Evolutionary conservation across 2,888 invertebrate genomes (phyloP).

Genomic region (Frankliniella fusca): DNA sequence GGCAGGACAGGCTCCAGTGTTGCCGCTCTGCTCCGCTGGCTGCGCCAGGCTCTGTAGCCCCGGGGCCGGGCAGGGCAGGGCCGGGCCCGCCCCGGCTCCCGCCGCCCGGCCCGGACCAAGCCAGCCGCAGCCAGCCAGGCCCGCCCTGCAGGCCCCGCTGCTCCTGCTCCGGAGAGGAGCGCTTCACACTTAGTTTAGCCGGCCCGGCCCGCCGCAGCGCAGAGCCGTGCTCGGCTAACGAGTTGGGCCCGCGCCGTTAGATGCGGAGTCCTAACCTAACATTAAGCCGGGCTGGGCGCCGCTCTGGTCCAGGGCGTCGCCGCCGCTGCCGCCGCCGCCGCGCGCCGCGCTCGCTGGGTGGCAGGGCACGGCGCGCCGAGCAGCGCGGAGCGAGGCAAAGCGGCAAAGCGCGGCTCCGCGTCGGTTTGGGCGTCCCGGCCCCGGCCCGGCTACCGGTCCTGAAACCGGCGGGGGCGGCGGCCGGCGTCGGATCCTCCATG

Average conservation of each 20-base stretch:
- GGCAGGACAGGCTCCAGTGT: not conserved
- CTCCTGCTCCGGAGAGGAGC: not conserved
- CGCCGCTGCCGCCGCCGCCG: constrained; percentile 29
- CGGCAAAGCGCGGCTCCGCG: not conserved
- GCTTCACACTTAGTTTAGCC: constrained; percentile 13
- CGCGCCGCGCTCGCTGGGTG: not conserved
- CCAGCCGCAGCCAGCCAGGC: not conserved
- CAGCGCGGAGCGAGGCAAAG: too few species aligned
- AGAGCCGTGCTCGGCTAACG: not conserved
- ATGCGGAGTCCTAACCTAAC: not conserved
- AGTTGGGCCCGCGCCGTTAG: not conserved
- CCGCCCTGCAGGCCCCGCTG: not conserved
- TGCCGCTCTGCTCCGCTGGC: not conserved
- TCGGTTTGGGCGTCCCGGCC: not conserved
- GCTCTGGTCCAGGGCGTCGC: constrained; percentile 37
- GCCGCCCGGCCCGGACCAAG: not conserved
- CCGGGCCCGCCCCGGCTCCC: not conserved
- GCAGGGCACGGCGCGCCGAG: too few species aligned
- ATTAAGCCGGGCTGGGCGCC: constrained; percentile 31
- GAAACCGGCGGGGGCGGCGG: too few species aligned
- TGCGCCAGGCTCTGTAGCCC: not conserved
- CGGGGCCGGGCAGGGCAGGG: too few species aligned
- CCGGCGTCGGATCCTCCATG: too few species aligned
- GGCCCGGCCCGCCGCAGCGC: not conserved
- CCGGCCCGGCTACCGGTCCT: too few species aligned